These are phyloP conservation scores for Cryptoblepharus egeriae DNA, from an alignment of 2,797 vertebrate species.

Conservation along the genomic window DNA sequence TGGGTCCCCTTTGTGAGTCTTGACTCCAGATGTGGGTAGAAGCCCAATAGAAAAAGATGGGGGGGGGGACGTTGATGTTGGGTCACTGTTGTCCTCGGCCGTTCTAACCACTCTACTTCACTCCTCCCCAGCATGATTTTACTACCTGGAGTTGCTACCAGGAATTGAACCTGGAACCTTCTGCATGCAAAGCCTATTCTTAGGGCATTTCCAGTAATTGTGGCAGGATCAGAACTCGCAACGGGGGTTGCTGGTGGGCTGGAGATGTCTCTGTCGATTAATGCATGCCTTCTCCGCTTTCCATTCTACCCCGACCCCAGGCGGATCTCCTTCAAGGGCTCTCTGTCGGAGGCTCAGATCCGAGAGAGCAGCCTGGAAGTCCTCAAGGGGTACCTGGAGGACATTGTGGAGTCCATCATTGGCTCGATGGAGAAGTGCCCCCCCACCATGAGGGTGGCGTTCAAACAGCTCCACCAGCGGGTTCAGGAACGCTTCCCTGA, in stretches of 20 bases:
- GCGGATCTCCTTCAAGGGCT: constrained; percentile 76
- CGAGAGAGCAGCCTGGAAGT: constrained; percentile 75
- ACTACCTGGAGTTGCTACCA: too few relatives aligned
- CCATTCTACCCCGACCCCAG: background rate
- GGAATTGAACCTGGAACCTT: too few relatives aligned
- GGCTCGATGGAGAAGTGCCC: constrained; percentile 77
- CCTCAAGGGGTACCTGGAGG: constrained; percentile 71
- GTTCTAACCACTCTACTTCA: too few relatives aligned
- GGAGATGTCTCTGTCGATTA: background rate
- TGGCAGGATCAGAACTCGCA: background rate
- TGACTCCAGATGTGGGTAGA: background rate
- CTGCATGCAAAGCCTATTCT: too few relatives aligned
- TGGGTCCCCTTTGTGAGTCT: background rate
- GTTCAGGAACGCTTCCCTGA: constrained; percentile 86
- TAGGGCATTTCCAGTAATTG: too few relatives aligned
- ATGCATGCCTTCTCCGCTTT: background rate
- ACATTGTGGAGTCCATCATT: constrained; percentile 63
- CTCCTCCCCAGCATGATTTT: too few relatives aligned
- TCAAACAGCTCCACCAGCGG: constrained; percentile 86
- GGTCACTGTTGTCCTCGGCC: too few relatives aligned
- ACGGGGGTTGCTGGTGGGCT: background rate
- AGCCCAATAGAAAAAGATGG: background rate
- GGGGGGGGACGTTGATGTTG: background rate
- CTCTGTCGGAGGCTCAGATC: constrained; percentile 62
- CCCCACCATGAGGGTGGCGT: constrained; percentile 83